These are phyloP conservation scores for Biston stratarius DNA, from an alignment of 2,888 invertebrate species.

Conservation along the genomic window DNA sequence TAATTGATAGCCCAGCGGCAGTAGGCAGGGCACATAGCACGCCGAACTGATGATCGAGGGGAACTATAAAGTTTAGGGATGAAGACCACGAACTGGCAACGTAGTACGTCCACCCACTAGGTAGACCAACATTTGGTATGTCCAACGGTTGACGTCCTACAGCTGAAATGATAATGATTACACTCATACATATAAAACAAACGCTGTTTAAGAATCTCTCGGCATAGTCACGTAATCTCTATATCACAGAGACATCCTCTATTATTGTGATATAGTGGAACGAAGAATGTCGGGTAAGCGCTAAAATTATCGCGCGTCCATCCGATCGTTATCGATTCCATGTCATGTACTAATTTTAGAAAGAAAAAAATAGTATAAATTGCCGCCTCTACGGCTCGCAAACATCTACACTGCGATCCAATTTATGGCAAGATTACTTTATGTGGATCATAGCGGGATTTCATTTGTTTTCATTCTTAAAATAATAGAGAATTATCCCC, in stretches of 20 bases:
- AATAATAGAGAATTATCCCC: slow-evolving; percentile 27
- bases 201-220: slow-evolving; percentile 12
- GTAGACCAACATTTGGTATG: no score
- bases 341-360: slow-evolving; percentile 75
- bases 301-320: slow-evolving; percentile 58
- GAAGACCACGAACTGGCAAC: no score
- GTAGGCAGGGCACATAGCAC: no score
- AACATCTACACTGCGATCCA: slow-evolving; percentile 44
- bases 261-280: slow-evolving; percentile 44
- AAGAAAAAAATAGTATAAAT: slow-evolving; percentile 50
- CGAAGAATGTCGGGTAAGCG: slow-evolving; percentile 50
- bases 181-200: slow-evolving; percentile 19
- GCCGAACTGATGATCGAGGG: no score
- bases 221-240: slow-evolving; percentile 15
- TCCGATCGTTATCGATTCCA: slow-evolving; percentile 70
- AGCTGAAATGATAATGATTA: no score
- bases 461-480: slow-evolving; percentile 25
- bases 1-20: no score
- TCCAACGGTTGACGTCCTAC: no score
- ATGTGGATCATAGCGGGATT: slow-evolving; percentile 44
- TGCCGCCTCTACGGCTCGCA: slow-evolving; percentile 49
- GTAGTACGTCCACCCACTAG: no score
- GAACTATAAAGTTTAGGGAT: no score
- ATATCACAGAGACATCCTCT: slow-evolving; percentile 7
- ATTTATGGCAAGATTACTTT: slow-evolving; percentile 46